Percentiles rank a stretch among this genome's conserved stretches.
Evolutionary conservation across 2,888 invertebrate genomes (phyloP).

Genomic region (Drosophila yooni): DNA sequence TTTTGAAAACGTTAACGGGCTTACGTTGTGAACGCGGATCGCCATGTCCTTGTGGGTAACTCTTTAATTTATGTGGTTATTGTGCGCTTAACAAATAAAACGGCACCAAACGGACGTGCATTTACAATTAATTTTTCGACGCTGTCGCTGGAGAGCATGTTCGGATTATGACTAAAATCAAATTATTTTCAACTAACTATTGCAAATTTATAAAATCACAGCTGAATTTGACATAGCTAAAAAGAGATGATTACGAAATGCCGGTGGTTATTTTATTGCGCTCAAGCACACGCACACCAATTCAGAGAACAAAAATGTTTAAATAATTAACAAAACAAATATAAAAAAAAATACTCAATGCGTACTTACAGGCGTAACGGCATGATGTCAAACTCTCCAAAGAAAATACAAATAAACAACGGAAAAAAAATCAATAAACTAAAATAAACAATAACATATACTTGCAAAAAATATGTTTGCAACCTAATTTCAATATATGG

Average conservation of each 20-base stretch:
- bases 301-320: conserved; percentile 34
- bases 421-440: conserved; percentile 63
- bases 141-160: conserved; percentile 20
- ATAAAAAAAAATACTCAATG: conserved; percentile 35
- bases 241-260: conserved; percentile 33
- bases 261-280: conserved; percentile 26
- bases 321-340: conserved; percentile 23
- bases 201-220: conserved; percentile 25
- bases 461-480: conserved; percentile 52
- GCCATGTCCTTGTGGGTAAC: conserved; percentile 55
- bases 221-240: conserved; percentile 13
- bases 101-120: conserved; percentile 20
- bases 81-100: conserved; percentile 45
- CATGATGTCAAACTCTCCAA: conserved; percentile 31
- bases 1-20: conserved; percentile 42
- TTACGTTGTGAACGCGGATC: conserved; percentile 47
- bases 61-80: conserved; percentile 48
- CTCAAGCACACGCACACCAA: conserved; percentile 27
- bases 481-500: conserved; percentile 55
- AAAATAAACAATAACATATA: conserved; percentile 60
- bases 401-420: conserved; percentile 37
- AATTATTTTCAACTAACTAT: conserved; percentile 44
- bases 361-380: conserved; percentile 1
- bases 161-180: conserved; percentile 42
- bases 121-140: conserved; percentile 36